Evolutionary conservation across 2,113 vertebrate genomes (phyloP), one percentile per base, ranked within the genome.

Genomic region (Scatophagus argus): DNA sequence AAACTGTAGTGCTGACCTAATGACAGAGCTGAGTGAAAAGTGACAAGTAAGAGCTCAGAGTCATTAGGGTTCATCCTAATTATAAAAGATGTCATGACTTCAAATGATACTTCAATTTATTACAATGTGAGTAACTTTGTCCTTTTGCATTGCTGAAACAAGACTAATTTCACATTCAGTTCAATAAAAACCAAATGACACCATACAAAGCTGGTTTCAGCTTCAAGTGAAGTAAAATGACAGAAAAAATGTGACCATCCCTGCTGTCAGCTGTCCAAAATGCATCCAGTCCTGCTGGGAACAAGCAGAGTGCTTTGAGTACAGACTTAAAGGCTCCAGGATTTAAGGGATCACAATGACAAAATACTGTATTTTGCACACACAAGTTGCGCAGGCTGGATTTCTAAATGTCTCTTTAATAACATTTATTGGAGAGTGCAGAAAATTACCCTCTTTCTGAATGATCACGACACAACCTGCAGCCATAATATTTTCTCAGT

Each of bases 401-500:
- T 46, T 44, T 47, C 41, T 51, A n/a, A 1, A 4, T 29, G 51
- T n/a, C 34, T 51, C 52, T 49, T 59, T 52, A 27, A 34, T 29
- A 19, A 36, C 39, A 34, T 38, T 63, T n/a, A 12, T 11, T 17
- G 19, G n/a, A 19, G 23, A 36, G 25, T 64, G 52, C n/a, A 51
- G 11, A 25, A 27, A 51, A 51, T 6, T 13, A 13, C 23, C 47
- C 5, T 12, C 62, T 65, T 11, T 56, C 77, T 58, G 74, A 59
- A 58, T 46, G 32, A 71, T 67, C 43, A 51, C 27, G 13, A 3
- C 49, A 25, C 25, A 29, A 21, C 4, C 14, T 21, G 44, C 65
- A 66, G 64, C 81, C 66, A 79, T 59, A 41, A 47, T 32, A 49
- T 68, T 63, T 51, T 59, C 70, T 59, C 36, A 12, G 8, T 51